Evolutionary conservation across 1,140 invertebrate species (phyloP), one percentile per base, ranked within the genome.

Genomic region (Anadara kagoshimensis): DNA sequence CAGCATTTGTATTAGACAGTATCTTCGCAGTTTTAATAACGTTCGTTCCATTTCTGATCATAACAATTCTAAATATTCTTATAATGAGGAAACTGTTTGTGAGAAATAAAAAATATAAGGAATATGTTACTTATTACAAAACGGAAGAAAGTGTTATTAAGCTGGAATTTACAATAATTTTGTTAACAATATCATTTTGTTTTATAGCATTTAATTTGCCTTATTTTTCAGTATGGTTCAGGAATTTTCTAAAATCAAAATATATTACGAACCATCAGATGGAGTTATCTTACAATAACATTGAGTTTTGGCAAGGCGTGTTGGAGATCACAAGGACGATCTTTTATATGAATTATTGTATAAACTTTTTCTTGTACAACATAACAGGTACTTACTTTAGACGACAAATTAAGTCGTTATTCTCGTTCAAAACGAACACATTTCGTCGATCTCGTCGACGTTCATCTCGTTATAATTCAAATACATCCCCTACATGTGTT

Each of bases 341-440:
- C 41, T 87, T 84, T 61, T 84, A 83, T 73, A 69, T 86, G 47
- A 87, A 87, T 69, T 87, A 87, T 63, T 84, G 80, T 47, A 75
- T 84, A 22, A 86, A 87, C 69, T 87, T 87, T 64, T 87, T 87
- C 54, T 76, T 87, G 26, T 87, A 87, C 70, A 83, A 81, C 69
- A 70, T 87, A 1, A 86, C 83, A 0, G 86, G 86, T 1, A 78
- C 84, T 0, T 83, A 78, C 43, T 85, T 84, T 62, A 70, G 83
- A 47, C 63, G 73, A 43, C 77, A 79, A 73, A 45, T 85, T 51
- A 61, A 62, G 29, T 64, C 72, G 62, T 67, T 80, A 26, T 78
- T 80, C 20, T 43, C 57, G 3, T 18, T 59, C 3, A 59, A 59
- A 44, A 5, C 41, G 20, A 59, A 36, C 2, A 36, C 2, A 36